These are phyloP conservation scores for Bradypus variegatus DNA, from an alignment of 2,797 vertebrate genomes.

Conservation along the genomic window DNA sequence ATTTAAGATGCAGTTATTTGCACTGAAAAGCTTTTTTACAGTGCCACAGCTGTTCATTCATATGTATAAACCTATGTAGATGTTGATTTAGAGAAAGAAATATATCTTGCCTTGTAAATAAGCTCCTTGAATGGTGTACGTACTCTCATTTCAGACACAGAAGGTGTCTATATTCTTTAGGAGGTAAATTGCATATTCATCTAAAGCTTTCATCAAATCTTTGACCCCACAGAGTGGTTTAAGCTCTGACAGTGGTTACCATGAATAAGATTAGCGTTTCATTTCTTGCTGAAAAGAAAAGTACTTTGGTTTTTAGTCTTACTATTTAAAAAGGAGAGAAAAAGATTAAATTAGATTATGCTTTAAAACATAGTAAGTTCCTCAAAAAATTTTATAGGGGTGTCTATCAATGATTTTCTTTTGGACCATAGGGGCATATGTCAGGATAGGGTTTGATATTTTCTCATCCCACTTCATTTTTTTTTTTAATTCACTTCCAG, in stretches of 20 bases:
- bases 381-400: background rate
- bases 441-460: background rate
- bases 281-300: background rate
- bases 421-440: background rate
- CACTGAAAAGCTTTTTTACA: conserved; percentile 27
- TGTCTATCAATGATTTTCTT: background rate
- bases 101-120: conserved; percentile 18
- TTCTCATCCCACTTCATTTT: background rate
- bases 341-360: conserved; percentile 12
- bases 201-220: background rate
- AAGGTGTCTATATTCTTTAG: background rate
- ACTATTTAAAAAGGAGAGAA: conserved; percentile 6
- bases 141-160: background rate
- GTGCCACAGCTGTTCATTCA: conserved; percentile 53
- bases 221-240: background rate
- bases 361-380: conserved; percentile 19
- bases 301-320: background rate
- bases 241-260: background rate
- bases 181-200: background rate
- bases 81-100: conserved; percentile 49
- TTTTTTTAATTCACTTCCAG: background rate
- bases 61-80: conserved; percentile 44
- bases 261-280: background rate
- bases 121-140: background rate
- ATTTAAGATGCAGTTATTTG: conserved; percentile 48